Conservation (phyloP, 2,113 vertebrate species). For the Phylloscopus trochilus region DNA sequence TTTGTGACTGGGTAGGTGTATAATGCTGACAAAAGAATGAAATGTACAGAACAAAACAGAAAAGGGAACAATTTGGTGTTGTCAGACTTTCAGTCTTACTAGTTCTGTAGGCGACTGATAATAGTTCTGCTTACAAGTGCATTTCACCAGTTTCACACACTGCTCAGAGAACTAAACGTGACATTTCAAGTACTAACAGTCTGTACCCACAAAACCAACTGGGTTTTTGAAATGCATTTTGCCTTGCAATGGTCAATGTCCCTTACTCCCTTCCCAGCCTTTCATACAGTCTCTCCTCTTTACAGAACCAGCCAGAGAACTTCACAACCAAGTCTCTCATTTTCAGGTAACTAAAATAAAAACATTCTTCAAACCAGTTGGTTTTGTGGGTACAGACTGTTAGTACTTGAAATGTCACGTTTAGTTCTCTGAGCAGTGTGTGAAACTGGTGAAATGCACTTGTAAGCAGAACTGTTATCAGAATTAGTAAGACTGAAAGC, state of each 20-base stretch:
- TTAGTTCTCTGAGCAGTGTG: background rate
- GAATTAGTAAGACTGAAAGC: background rate
- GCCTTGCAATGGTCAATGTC: background rate
- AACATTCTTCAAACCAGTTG: rapidly evolving
- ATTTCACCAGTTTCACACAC: background rate
- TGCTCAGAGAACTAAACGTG: background rate
- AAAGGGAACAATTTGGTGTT: background rate
- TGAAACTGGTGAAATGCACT: background rate
- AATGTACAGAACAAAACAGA: background rate
- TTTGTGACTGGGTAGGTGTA: background rate
- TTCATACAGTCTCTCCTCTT: background rate
- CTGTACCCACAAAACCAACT: background rate
- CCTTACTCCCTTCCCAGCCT: background rate
- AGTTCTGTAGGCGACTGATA: background rate
- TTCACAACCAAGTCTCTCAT: background rate
- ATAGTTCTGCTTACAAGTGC: background rate
- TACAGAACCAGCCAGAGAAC: background rate
- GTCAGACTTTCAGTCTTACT: background rate
- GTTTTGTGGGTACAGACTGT: background rate
- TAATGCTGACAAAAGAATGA: background rate
- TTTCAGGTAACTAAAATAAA: background rate
- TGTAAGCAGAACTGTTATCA: background rate
- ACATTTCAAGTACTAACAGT: background rate
- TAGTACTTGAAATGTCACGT: background rate
- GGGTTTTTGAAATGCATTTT: background rate